Evolutionary conservation across 2,888 invertebrate species (phyloP).

Genomic region (Drosophila neonasuta): DNA sequence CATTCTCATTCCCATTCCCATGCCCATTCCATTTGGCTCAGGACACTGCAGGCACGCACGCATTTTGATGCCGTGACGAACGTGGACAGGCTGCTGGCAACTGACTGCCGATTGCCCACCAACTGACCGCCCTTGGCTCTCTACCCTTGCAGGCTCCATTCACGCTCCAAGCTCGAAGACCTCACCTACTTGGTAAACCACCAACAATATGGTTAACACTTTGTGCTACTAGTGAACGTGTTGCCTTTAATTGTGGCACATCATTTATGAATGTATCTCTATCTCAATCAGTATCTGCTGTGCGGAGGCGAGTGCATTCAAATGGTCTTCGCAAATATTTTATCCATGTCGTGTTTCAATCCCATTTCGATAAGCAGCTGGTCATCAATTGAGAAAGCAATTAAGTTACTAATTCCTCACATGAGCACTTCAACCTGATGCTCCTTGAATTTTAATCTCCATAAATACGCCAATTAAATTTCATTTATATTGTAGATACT

Average conservation of each 20-base stretch:
- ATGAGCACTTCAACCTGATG: not conserved
- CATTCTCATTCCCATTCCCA: not conserved
- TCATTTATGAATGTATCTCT: conserved; percentile 46
- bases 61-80: conserved; percentile 72
- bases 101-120: conserved; percentile 15
- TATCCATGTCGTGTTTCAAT: conserved; percentile 16
- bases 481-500: not conserved
- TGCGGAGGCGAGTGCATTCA: conserved; percentile 3
- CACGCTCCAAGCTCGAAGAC: not conserved
- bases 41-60: conserved; percentile 64
- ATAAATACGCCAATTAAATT: not conserved
- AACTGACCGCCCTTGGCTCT: not conserved
- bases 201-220: conserved; percentile 70
- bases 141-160: no score
- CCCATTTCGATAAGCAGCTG: conserved; percentile 20
- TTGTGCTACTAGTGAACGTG: conserved; percentile 41
- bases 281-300: not conserved
- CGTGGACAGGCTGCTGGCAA: conserved; percentile 57
- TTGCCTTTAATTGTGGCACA: conserved; percentile 68
- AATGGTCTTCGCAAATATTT: not conserved
- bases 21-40: conserved; percentile 4
- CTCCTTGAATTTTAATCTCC: conserved; percentile 9
- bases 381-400: conserved; percentile 14
- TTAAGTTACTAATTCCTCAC: conserved; percentile 26
- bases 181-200: conserved; percentile 14